A percentile compares a stretch with the other conserved stretches of the same genome.
These are phyloP conservation scores for Trichoplusia ni DNA, from an alignment of 1,140 invertebrate species.

Conservation along the genomic window DNA sequence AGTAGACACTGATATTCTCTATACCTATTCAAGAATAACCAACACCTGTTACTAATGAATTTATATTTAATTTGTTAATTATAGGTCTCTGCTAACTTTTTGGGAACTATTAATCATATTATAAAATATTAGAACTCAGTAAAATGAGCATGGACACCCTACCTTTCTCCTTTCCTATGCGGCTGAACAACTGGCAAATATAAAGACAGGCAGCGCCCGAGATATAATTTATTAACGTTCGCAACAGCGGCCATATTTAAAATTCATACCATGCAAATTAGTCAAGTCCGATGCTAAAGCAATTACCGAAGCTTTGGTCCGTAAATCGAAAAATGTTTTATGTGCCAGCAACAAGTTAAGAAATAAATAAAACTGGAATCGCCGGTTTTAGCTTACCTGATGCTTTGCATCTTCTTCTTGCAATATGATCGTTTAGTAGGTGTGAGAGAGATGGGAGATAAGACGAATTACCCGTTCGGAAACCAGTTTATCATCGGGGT, in stretches of 20 bases:
- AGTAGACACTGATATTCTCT: no score
- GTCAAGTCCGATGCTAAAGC: conserved; percentile 48
- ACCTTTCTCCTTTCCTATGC: conserved; percentile 4
- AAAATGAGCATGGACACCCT: conserved; percentile 1
- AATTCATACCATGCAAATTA: conserved; percentile 59
- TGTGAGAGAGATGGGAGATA: conserved; percentile 38
- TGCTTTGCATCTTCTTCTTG: conserved; percentile 23
- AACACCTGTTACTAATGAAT: no score
- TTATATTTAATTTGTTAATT: no score
- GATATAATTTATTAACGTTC: conserved; percentile 34
- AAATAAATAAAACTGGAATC: conserved; percentile 70
- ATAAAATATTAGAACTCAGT: no score
- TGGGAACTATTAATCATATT: no score
- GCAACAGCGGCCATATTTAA: conserved; percentile 45
- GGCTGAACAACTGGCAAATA: conserved; percentile 20
- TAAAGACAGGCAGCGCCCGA: conserved; percentile 35
- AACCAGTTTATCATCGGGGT: conserved; percentile 70
- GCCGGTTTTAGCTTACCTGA: conserved; percentile 49
- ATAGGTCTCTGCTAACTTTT: no score
- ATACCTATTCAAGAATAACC: no score
- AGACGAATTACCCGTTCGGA: conserved; percentile 51
- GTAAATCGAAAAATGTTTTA: conserved; percentile 68
- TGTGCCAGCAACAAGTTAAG: conserved; percentile 70
- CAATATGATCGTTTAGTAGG: neutral
- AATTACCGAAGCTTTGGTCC: conserved; percentile 51